Conservation (phyloP, 2,113 vertebrate genomes). For the Eretmochelys imbricata region DNA sequence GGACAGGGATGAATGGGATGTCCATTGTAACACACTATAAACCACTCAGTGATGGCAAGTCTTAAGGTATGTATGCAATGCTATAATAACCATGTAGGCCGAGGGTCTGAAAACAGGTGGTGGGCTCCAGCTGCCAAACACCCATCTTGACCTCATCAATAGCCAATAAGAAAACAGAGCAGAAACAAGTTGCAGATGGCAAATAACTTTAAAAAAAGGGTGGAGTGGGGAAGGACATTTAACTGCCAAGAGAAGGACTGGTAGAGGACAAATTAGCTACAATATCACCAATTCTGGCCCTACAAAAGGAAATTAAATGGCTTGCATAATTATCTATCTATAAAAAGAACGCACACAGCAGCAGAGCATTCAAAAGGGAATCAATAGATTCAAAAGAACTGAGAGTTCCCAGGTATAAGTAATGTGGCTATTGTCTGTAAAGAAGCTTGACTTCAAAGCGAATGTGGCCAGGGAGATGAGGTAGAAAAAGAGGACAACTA, state of each 20-base stretch:
- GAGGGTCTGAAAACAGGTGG: neutral
- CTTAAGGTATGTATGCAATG: accelerated
- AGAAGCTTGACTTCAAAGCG: neutral
- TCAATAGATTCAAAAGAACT: neutral
- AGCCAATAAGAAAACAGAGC: slow-evolving; percentile 22
- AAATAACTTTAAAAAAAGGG: slow-evolving; percentile 35
- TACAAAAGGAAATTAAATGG: neutral
- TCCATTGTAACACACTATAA: neutral
- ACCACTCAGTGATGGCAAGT: neutral
- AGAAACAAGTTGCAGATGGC: slow-evolving; percentile 54
- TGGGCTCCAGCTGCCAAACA: neutral
- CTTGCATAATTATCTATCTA: neutral
- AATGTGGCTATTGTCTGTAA: neutral
- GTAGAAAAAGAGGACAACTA: neutral
- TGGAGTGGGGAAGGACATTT: neutral
- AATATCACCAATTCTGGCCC: neutral
- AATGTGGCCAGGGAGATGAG: neutral
- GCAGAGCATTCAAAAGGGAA: neutral
- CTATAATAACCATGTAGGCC: neutral
- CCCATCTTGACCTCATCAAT: slow-evolving; percentile 39
- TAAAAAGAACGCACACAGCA: neutral
- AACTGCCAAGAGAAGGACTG: neutral
- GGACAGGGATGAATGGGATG: neutral
- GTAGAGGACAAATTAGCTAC: neutral
- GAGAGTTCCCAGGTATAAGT: neutral